Conservation (phyloP, 2,888 invertebrate genomes). For the Lycophotia porphyrea region DNA sequence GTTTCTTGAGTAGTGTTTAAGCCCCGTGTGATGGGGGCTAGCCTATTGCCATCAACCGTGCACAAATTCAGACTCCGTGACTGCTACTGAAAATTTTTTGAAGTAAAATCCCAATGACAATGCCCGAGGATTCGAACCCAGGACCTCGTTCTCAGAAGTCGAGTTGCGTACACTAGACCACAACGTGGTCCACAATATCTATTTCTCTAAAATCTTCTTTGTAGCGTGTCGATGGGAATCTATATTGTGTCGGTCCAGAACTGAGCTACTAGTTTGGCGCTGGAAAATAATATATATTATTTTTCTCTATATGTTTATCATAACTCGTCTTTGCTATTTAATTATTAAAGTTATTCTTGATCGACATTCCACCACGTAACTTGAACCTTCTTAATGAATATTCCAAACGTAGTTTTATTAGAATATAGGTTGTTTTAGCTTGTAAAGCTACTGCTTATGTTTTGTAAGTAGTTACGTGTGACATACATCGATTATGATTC, state of each 20-base stretch:
- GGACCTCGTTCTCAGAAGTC: neutral
- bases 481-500: conserved; percentile 44
- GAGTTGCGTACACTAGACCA: neutral
- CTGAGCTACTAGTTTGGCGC: too few species aligned
- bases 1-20: neutral
- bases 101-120: neutral
- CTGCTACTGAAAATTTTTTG: neutral
- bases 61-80: neutral
- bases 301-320: neutral
- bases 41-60: neutral
- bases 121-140: neutral
- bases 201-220: neutral
- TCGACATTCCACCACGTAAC: conserved; percentile 32
- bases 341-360: neutral
- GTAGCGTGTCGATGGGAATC: too few species aligned
- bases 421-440: conserved; percentile 29
- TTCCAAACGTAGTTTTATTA: conserved; percentile 19
- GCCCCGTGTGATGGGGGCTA: neutral
- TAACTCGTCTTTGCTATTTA: neutral
- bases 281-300: too few species aligned
- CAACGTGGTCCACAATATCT: neutral
- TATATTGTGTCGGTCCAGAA: too few species aligned
- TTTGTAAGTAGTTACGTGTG: conserved; percentile 45
- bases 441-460: conserved; percentile 26
- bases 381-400: conserved; percentile 15